Evolutionary conservation across 2,888 invertebrate genomes (phyloP), one percentile per base, ranked within the genome.

Genomic region (Vanessa cardui): DNA sequence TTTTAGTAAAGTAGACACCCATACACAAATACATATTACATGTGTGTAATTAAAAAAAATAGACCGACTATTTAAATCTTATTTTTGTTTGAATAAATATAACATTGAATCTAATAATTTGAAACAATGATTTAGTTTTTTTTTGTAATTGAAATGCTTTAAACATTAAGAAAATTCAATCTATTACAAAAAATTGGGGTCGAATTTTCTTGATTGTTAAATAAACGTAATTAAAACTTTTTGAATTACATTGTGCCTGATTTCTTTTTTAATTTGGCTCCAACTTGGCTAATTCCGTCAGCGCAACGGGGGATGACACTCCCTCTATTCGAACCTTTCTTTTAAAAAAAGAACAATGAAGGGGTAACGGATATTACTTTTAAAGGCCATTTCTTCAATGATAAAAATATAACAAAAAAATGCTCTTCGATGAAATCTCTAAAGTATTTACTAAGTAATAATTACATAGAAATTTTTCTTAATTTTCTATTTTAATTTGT

Each of bases 161-260:
- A 20, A 52, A 6, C 21, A 21, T 12, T 21, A 21, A 20, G 12
- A 58, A 58, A 75, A 47, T 56, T 58, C 49, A 64, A 75, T 73
- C 78, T 78, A 79, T 73, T 73, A 70, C 72, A 83, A 85, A 89
- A 88, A 88, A 90, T 89, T 86, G 88, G 82, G 77, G 68, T 77
- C 78, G 71, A 83, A 84, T 87, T 84, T 81, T 83, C 83, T 82
- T 84, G 88, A 91, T 87, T 85, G 85, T 84, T 87, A 90, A 92
- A 92, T 90, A 89, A 91, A 92, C 85, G 90, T 87, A 92, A 92
- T 92, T 92, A 92, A 92, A 92, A 92, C 90, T 92, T 92, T 86
- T 75, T 71, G 81, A 87, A 90, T 90, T 87, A 89, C 88, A 87
- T 86, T 87, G 80, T 83, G 84, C 85, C 88, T 83, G 88, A 92